These are phyloP conservation scores for Dendrocopos noguchii DNA, from an alignment of 2,113 vertebrate genomes.

Conservation along the genomic window DNA sequence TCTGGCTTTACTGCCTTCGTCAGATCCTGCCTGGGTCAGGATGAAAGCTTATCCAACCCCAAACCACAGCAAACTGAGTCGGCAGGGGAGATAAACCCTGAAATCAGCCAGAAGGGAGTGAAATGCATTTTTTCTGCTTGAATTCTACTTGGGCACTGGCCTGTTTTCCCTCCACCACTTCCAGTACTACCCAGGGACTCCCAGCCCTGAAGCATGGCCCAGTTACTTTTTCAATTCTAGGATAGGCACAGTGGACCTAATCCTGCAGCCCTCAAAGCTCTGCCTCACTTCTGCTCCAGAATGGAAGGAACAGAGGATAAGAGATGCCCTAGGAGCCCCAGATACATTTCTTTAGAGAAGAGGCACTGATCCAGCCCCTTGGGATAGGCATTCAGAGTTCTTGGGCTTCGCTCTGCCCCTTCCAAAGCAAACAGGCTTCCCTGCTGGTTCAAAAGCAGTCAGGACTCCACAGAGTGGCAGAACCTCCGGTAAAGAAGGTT, in stretches of 20 bases:
- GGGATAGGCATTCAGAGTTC: neutral
- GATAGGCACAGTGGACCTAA: neutral
- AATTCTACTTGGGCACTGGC: neutral
- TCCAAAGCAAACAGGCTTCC: neutral
- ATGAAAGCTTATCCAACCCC: constrained; percentile 17
- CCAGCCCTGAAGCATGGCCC: neutral
- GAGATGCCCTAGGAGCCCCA: neutral
- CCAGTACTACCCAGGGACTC: neutral
- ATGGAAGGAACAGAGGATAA: neutral
- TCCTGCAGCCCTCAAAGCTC: constrained; percentile 1
- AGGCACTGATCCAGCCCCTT: neutral
- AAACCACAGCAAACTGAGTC: neutral
- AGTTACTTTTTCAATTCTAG: neutral
- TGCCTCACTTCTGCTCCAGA: neutral
- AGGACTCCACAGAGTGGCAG: neutral
- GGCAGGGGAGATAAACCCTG: neutral
- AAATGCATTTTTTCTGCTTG: constrained; percentile 12
- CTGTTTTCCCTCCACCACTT: neutral
- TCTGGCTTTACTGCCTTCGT: neutral
- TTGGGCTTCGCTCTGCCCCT: neutral
- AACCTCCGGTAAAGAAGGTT: neutral
- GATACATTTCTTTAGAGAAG: neutral
- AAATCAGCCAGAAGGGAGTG: neutral
- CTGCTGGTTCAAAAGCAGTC: neutral
- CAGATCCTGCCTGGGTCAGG: constrained; percentile 3